Percentiles rank a stretch among this genome's conserved stretches.
Evolutionary conservation across 2,888 invertebrate genomes (phyloP).

Genomic region (Trachelus iudaicus): DNA sequence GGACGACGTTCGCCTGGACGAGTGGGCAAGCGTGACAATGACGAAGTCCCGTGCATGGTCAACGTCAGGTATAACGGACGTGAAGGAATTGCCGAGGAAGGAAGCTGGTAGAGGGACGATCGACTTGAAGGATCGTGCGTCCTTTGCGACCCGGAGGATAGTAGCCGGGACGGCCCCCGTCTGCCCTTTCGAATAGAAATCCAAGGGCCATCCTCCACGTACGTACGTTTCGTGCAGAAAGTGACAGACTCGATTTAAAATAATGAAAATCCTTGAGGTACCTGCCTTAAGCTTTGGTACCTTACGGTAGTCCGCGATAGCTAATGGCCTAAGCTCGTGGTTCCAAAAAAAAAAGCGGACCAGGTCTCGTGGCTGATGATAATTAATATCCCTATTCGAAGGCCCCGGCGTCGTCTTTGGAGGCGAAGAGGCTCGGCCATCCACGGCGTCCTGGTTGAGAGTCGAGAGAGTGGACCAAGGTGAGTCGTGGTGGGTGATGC

Average conservation of each 20-base stretch:
- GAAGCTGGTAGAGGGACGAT: not conserved
- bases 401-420: constrained; percentile 6
- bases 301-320: no score
- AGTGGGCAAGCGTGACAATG: constrained; percentile 38
- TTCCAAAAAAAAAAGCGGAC: not conserved
- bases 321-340: no score
- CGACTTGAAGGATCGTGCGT: not conserved
- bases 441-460: constrained; percentile 8
- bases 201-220: not conserved
- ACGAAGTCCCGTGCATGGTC: constrained; percentile 19
- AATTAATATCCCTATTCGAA: constrained; percentile 28
- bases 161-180: not conserved
- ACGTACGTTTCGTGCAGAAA: not conserved
- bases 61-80: not conserved
- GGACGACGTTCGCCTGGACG: not conserved
- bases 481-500: constrained; percentile 17
- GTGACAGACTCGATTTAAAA: not conserved
- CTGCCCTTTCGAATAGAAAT: not conserved
- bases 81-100: not conserved
- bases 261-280: not conserved
- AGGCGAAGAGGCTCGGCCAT: constrained; percentile 7
- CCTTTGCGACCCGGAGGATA: not conserved
- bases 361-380: constrained; percentile 2
- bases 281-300: not conserved
- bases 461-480: constrained; percentile 20